Percentiles rank a stretch among this genome's conserved stretches.
Conservation (phyloP, 2,888 invertebrate species). For the Dendrolimus pini region DNA sequence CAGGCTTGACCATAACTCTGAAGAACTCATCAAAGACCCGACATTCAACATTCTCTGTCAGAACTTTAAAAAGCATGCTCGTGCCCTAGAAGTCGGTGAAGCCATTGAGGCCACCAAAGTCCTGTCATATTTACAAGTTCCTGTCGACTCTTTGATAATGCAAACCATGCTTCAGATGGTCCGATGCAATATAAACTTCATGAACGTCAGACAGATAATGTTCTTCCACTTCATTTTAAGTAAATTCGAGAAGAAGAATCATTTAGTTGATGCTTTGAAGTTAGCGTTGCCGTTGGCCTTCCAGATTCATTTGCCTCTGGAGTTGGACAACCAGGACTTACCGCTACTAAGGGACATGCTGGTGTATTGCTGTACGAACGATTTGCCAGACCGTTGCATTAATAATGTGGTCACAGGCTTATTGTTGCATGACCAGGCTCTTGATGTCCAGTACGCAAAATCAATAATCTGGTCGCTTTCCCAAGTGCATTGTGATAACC, state of each 20-base stretch:
- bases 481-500: conserved; percentile 55
- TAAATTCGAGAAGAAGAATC: conserved; percentile 61
- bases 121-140: conserved; percentile 75
- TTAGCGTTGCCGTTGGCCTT: conserved; percentile 82
- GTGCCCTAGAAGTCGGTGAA: conserved; percentile 70
- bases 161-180: conserved; percentile 80
- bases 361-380: conserved; percentile 64
- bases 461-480: conserved; percentile 76
- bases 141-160: conserved; percentile 74
- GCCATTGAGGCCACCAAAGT: conserved; percentile 77
- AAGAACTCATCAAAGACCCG: conserved; percentile 67
- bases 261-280: conserved; percentile 79
- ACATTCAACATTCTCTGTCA: conserved; percentile 77
- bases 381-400: conserved; percentile 66
- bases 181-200: conserved; percentile 75
- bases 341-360: conserved; percentile 71
- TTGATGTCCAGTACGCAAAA: conserved; percentile 62
- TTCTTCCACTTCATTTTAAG: conserved; percentile 78
- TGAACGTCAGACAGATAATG: conserved; percentile 78
- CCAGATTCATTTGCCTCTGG: conserved; percentile 76
- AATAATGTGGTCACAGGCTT: conserved; percentile 72
- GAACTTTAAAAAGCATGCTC: conserved; percentile 70
- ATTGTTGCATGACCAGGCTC: conserved; percentile 52
- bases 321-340: conserved; percentile 75
- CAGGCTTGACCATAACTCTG: conserved; percentile 40